phyloP scores from a whole-genome alignment of 2,888 invertebrate genomes.

The Ormyrus thymus region DNA sequence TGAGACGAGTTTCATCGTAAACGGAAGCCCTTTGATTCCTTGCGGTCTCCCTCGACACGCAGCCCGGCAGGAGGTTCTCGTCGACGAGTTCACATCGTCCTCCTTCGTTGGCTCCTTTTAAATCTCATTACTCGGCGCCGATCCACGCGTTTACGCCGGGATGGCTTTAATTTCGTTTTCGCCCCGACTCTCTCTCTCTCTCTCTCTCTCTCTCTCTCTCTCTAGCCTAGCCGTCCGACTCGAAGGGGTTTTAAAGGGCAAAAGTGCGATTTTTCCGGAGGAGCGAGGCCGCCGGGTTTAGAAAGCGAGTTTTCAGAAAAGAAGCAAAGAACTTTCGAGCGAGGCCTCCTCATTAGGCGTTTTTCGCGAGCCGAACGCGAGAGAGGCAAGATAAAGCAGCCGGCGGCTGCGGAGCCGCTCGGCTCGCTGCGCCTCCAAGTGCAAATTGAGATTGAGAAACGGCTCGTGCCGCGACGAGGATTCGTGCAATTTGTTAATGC shows the following conservation, averaged over 20 bases:
- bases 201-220: too few species aligned
- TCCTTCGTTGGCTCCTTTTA: slow-evolving; percentile 36
- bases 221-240: slow-evolving; percentile 4
- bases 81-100: slow-evolving; percentile 25
- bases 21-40: slow-evolving; percentile 37
- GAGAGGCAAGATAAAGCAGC: too few species aligned
- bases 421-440: slow-evolving; percentile 13
- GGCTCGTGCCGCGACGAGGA: background rate
- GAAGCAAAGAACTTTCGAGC: slow-evolving; percentile 47
- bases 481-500: background rate
- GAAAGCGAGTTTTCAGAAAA: background rate
- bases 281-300: background rate
- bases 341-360: slow-evolving; percentile 37
- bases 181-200: slow-evolving; percentile 13
- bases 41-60: background rate
- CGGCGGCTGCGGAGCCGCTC: slow-evolving; percentile 14
- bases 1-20: slow-evolving; percentile 35
- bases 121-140: slow-evolving; percentile 53
- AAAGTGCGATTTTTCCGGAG: background rate
- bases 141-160: slow-evolving; percentile 42
- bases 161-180: slow-evolving; percentile 50
- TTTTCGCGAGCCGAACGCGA: slow-evolving; percentile 18
- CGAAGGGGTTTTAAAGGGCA: slow-evolving; percentile 45
- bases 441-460: slow-evolving; percentile 5
- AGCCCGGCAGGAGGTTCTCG: slow-evolving; percentile 20